Conservation (phyloP, 2,113 vertebrate genomes). For the Ptyas mucosa region DNA sequence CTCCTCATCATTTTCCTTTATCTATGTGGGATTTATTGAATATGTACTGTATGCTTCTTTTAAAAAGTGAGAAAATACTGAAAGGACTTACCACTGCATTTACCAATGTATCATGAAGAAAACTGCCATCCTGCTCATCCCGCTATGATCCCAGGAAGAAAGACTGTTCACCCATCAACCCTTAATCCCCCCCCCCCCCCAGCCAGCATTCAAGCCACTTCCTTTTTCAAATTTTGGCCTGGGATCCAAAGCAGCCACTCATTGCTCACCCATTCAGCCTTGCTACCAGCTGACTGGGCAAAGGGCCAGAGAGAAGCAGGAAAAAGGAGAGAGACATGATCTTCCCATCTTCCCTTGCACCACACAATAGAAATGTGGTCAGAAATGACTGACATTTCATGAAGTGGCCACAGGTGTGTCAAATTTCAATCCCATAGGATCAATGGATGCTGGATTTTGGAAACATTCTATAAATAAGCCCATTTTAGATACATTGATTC, state of each 20-base stretch:
- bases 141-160: background rate
- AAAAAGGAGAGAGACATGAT: background rate
- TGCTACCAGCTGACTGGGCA: background rate
- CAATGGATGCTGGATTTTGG: background rate
- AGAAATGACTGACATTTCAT: background rate
- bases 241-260: background rate
- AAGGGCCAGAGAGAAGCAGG: background rate
- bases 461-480: background rate
- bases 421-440: background rate
- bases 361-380: background rate
- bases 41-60: too few species aligned
- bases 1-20: background rate
- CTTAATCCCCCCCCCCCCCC: fast-evolving
- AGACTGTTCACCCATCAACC: background rate
- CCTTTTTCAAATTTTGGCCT: background rate
- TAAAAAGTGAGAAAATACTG: background rate
- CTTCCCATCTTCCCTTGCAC: background rate
- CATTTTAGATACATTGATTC: background rate
- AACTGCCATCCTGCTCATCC: background rate
- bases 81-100: background rate
- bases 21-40: background rate
- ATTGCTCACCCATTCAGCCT: too few species aligned
- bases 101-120: background rate
- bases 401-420: background rate
- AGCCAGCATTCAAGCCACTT: background rate